phyloP scores from a whole-genome alignment of 2,797 vertebrate genomes.

The Rhynchonycteris naso region DNA sequence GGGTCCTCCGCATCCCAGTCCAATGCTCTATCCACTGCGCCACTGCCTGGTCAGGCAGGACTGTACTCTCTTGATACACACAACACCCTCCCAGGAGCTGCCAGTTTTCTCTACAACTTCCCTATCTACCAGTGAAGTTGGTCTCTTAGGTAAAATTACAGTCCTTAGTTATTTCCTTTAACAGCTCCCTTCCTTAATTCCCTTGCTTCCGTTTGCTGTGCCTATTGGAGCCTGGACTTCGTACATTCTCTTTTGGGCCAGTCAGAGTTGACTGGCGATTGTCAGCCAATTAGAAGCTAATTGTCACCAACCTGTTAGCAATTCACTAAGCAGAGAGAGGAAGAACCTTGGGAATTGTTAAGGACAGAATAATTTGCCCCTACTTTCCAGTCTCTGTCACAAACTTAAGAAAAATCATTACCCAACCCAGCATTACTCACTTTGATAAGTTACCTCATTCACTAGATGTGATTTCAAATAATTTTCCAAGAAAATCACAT shows the following conservation, averaged over 20 bases:
- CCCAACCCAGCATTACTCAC: not conserved
- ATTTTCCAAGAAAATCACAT: slow-evolving; percentile 73
- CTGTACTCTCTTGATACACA: not conserved
- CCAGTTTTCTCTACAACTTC: not conserved
- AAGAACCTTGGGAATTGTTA: not conserved
- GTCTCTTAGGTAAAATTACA: not conserved
- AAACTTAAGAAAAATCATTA: slow-evolving; percentile 11
- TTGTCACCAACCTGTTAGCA: not conserved
- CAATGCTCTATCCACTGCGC: not conserved
- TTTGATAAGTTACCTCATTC: slow-evolving; percentile 47
- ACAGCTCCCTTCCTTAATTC: not conserved
- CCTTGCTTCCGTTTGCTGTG: not conserved
- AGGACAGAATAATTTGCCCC: not conserved
- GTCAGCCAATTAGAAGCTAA: slow-evolving; percentile 30
- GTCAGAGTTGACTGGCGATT: not conserved
- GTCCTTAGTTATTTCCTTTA: not conserved
- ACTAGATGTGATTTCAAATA: slow-evolving; percentile 58
- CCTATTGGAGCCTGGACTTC: not conserved
- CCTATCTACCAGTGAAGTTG: not conserved
- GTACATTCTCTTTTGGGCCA: not conserved
- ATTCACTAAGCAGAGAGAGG: not conserved
- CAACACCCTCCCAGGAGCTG: not conserved
- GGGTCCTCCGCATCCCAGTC: too few species aligned
- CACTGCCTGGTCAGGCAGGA: too few species aligned
- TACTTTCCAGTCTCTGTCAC: not conserved